Evolutionary conservation across 92 coral and sea anemone species (phyloP).

Genomic region (Epizoanthus scotinus): DNA sequence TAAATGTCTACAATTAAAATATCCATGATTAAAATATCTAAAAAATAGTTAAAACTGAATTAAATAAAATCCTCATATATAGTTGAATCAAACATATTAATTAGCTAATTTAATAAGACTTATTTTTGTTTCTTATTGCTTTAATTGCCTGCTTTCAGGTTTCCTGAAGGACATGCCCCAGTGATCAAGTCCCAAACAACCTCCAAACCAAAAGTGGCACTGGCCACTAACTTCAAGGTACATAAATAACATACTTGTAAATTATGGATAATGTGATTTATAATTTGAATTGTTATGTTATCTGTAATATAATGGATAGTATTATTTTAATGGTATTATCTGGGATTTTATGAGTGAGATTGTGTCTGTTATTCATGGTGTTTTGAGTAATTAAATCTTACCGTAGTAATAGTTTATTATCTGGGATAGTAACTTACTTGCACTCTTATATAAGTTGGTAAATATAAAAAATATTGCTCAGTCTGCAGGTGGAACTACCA

Average conservation of each 20-base stretch:
- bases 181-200: slow-evolving; percentile 51
- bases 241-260: neutral
- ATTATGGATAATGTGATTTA: neutral
- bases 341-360: neutral
- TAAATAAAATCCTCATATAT: too few species aligned
- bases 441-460: too few species aligned
- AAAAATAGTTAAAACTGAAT: too few species aligned
- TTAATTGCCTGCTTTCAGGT: slow-evolving; percentile 21
- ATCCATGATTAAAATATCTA: too few species aligned
- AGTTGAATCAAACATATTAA: too few species aligned
- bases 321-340: too few species aligned
- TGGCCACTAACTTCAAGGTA: slow-evolving; percentile 68
- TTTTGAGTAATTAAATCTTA: too few species aligned
- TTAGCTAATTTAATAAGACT: neutral
- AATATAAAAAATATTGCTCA: neutral
- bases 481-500: slow-evolving; percentile 1
- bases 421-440: too few species aligned
- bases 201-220: slow-evolving; percentile 47
- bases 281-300: too few species aligned
- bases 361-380: neutral
- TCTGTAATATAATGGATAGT: too few species aligned
- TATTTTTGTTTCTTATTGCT: neutral
- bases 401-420: too few species aligned
- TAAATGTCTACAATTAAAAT: too few species aligned
- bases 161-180: slow-evolving; percentile 56